Base-by-base conservation (phyloP, 2,797 vertebrate genomes). In the Intellagama lesueurii region DNA sequence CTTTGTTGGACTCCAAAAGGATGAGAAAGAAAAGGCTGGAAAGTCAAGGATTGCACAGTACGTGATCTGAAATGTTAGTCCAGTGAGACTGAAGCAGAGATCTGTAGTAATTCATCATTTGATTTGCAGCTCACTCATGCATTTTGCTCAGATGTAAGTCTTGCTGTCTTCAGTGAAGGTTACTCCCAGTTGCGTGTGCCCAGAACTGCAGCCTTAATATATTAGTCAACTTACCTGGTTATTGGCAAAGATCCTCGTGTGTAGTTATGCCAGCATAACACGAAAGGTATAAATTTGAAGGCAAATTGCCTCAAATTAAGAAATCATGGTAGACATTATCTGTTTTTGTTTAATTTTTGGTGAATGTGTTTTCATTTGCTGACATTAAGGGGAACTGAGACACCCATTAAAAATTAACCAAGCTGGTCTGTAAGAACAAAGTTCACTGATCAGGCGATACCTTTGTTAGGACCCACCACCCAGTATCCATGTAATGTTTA, bases 21-120 rank as follows among this genome's bases (percentile, higher is more conserved):
- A 98, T 85, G 97, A 96, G 93, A 98, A 99, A 81, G 98, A 99
- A 77, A 92, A 98, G 32, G 96, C 97, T 5, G 98, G 97, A 95
- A 99, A 98, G 92, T 98, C 98, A 91, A 98, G 98, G 92, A 99
- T 98, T 94, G 91, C 98, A 0, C 98, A 99, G 99, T 99, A 97
- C 98, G 98, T 91, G 64, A 75, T 64, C 9, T 56, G 69, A 79
- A 24, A 5, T 32, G 28, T 81, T 77, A 26, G n/a, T 26, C 12
- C 52, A 81, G 32, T 64, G 69, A 52, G 22, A 60, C 9, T 44
- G 60, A 22, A 64, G 16, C 60, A 28, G 64, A 35, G 14, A 40
- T 47, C 26, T 82, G 12, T 75, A 73, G 1, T 64, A 30, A 44
- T 19, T 79, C 7, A 5, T 52, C 28, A 7, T 7, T 73, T 73